Percentiles rank a stretch among this genome's conserved stretches.
Conservation (phyloP, 2,888 invertebrate genomes). For the Malacosoma neustria region DNA sequence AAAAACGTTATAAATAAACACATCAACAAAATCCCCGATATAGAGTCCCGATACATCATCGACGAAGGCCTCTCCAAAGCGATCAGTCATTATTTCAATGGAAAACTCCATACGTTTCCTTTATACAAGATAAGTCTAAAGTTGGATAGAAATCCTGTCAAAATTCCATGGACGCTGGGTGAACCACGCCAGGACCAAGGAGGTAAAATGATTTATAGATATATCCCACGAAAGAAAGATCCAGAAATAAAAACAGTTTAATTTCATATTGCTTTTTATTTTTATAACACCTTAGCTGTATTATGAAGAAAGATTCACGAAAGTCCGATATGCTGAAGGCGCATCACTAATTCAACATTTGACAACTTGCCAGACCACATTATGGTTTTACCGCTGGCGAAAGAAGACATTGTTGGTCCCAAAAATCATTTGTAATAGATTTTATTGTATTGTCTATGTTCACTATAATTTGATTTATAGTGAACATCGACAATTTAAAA, state of each 20-base stretch:
- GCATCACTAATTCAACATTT: too few species aligned
- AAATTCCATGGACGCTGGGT: constrained; percentile 50
- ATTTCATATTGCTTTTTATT: constrained; percentile 1
- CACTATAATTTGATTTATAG: too few species aligned
- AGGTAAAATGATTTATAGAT: constrained; percentile 13
- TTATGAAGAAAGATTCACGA: too few species aligned
- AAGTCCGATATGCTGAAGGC: too few species aligned
- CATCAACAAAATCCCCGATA: constrained; percentile 37
- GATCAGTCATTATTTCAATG: constrained; percentile 39
- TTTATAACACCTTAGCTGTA: not conserved
- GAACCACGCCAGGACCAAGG: constrained; percentile 12
- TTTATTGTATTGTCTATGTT: too few species aligned
- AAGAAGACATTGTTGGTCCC: too few species aligned
- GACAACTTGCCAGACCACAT: too few species aligned
- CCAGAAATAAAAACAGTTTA: constrained; percentile 8
- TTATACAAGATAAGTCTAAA: constrained; percentile 48
- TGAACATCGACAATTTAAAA: too few species aligned
- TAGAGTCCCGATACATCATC: constrained; percentile 40
- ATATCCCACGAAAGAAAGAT: constrained; percentile 13
- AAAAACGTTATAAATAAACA: constrained; percentile 33
- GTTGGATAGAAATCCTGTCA: constrained; percentile 48
- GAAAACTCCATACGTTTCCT: constrained; percentile 45
- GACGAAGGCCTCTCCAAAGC: constrained; percentile 39
- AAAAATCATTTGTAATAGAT: too few species aligned
- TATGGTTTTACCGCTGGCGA: too few species aligned